These are phyloP conservation scores for Venusia cambrica DNA, from an alignment of 2,888 invertebrate genomes.

Conservation along the genomic window DNA sequence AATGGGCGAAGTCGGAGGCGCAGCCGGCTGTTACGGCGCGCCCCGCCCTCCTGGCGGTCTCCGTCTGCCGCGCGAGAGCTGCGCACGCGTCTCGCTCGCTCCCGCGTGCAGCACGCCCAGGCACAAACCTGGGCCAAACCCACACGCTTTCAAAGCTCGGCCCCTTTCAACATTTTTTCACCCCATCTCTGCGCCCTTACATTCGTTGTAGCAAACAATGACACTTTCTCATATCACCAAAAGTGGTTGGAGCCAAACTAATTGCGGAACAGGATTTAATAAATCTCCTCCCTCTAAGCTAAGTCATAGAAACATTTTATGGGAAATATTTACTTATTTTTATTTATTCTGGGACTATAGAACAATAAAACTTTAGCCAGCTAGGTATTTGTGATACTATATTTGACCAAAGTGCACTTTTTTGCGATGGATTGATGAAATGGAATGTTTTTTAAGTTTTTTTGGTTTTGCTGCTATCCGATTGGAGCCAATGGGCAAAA, in stretches of 20 bases:
- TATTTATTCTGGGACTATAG: no score
- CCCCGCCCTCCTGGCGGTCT: constrained; percentile 48
- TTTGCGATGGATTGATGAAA: no score
- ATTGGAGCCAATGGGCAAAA: no score
- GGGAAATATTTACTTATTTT: no score
- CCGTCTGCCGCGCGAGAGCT: constrained; percentile 31
- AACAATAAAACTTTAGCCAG: no score
- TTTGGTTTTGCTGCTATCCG: no score
- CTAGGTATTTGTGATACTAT: no score
- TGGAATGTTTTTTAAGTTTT: no score
- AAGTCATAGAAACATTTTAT: no score
- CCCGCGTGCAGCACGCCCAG: constrained; percentile 39
- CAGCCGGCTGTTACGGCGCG: constrained; percentile 38
- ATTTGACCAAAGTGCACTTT: no score
- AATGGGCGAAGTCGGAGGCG: constrained; percentile 71
- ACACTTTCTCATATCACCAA: constrained; percentile 16
- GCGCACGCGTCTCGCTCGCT: constrained; percentile 30
- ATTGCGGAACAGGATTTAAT: constrained; percentile 16
- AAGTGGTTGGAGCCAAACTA: constrained; percentile 14
- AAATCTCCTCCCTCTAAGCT: no score
- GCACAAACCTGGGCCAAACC: constrained; percentile 41
- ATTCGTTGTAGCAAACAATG: constrained; percentile 19
- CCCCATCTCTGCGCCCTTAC: constrained; percentile 45
- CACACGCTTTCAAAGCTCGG: constrained; percentile 33
- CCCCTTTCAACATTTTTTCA: constrained; percentile 44